A percentile compares a stretch with the other conserved stretches of the same genome.
Conservation (phyloP, 2,888 invertebrate genomes). For the Drosophila histrio region DNA sequence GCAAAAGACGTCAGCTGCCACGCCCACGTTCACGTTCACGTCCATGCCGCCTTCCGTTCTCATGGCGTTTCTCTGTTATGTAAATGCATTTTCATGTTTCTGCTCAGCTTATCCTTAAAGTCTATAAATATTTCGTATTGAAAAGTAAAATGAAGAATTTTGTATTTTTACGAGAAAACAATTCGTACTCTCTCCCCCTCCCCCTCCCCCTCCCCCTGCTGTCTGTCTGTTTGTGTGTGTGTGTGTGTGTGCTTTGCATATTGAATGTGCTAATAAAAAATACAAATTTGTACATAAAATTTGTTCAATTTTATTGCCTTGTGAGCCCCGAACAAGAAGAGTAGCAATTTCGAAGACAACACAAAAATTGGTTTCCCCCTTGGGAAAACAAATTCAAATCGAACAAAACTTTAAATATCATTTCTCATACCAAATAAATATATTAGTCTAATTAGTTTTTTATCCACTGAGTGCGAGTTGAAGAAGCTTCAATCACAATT, state of each 20-base stretch:
- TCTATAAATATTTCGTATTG: slow-evolving; percentile 76
- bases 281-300: slow-evolving; percentile 74
- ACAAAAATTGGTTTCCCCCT: slow-evolving; percentile 34
- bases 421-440: neutral
- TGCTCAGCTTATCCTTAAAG: slow-evolving; percentile 73
- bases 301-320: slow-evolving; percentile 67
- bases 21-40: slow-evolving; percentile 13
- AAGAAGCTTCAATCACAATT: neutral
- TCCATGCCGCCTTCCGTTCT: neutral
- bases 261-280: slow-evolving; percentile 74
- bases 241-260: slow-evolving; percentile 52
- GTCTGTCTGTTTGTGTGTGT: slow-evolving; percentile 9
- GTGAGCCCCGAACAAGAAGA: slow-evolving; percentile 29
- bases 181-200: slow-evolving; percentile 40
- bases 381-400: slow-evolving; percentile 25
- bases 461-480: neutral
- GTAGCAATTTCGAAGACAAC: slow-evolving; percentile 34
- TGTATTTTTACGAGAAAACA: slow-evolving; percentile 63
- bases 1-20: slow-evolving; percentile 38
- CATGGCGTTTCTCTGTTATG: slow-evolving; percentile 51
- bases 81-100: slow-evolving; percentile 78
- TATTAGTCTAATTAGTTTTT: slow-evolving; percentile 9
- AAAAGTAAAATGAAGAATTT: slow-evolving; percentile 69
- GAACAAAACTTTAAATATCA: slow-evolving; percentile 9
- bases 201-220: neutral